Evolutionary conservation across 2,797 vertebrate species (phyloP), one percentile per base, ranked within the genome.

Genomic region (Bovichtus diacanthus): DNA sequence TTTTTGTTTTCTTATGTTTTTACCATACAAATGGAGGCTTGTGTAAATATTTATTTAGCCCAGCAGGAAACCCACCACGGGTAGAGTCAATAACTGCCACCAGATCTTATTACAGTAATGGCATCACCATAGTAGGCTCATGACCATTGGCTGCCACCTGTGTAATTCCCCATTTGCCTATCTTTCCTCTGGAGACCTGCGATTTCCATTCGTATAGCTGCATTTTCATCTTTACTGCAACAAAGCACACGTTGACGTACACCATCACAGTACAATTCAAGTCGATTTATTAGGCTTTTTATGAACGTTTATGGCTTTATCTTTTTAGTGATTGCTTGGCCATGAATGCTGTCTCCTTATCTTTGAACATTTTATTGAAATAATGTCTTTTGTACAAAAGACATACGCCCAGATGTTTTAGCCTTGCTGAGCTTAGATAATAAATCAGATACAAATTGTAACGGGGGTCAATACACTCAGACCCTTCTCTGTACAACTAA

Each of bases 11-110:
- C 23, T 64, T 46, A 13, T 21, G 25, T 41, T 76, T 85, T 90
- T 86, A 70, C 81, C 86, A 87, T 88, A 68, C 74, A 81, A 78
- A 90, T 63, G 15, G 29, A 51, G 61, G 19, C 56, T 55, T 80
- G 74, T 76, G 84, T 85, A 90, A 89, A 90, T 85, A 88, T 83
- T 83, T 3, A 29, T 86, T 85, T 59, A 85, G 38, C 85, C 70
- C 87, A 78, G 85, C 80, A 70, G 88, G 91, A 81, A 71, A 61
- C 78, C 53, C 82, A 64, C 72, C 66, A 67, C 19, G 59, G 49
- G 80, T 65, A 62, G 61, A 84, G 84, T 88, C 78, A 83, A 72
- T 72, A 87, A 23, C 68, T 78, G 64, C 83, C 81, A 58, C 51
- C 46, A 25, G 70, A 74, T 90, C 74, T 68, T 84, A 75, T 90